Percentiles rank a stretch among this genome's conserved stretches.
phyloP scores from a whole-genome alignment of 2,888 invertebrate species.

The Maniola hyperantus region DNA sequence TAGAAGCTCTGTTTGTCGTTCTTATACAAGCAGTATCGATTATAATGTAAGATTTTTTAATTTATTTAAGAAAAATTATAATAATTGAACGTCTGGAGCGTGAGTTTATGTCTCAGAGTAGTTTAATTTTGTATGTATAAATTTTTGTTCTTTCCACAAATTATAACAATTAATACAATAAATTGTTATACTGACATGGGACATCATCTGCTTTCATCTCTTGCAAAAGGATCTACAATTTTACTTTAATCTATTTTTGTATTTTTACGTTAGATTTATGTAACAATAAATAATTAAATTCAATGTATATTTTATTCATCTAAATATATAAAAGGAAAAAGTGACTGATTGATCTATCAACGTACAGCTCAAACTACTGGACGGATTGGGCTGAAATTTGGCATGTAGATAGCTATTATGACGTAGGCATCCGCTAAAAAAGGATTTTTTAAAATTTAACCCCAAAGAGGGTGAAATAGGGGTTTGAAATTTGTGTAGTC shows the following conservation, averaged over 20 bases:
- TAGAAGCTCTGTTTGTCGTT: neutral
- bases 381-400: too few relatives aligned
- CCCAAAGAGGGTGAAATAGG: too few relatives aligned
- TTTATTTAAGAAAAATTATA: constrained; percentile 3
- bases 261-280: constrained; percentile 69
- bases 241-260: constrained; percentile 75
- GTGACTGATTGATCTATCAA: neutral
- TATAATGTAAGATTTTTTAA: constrained; percentile 2
- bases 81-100: neutral
- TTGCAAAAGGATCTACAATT: constrained; percentile 58
- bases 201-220: constrained; percentile 18
- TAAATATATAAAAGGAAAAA: too few relatives aligned
- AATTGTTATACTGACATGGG: neutral
- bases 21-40: neutral
- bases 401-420: too few relatives aligned
- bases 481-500: too few relatives aligned
- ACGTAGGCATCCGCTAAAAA: too few relatives aligned
- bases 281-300: constrained; percentile 54
- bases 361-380: too few relatives aligned
- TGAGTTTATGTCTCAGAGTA: neutral
- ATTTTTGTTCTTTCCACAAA: constrained; percentile 4
- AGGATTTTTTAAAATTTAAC: too few relatives aligned
- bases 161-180: neutral
- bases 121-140: constrained; percentile 3
- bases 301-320: constrained; percentile 3